Evolutionary conservation across 2,113 vertebrate genomes (phyloP), one percentile per base, ranked within the genome.

Genomic region (Micronisus gabar): DNA sequence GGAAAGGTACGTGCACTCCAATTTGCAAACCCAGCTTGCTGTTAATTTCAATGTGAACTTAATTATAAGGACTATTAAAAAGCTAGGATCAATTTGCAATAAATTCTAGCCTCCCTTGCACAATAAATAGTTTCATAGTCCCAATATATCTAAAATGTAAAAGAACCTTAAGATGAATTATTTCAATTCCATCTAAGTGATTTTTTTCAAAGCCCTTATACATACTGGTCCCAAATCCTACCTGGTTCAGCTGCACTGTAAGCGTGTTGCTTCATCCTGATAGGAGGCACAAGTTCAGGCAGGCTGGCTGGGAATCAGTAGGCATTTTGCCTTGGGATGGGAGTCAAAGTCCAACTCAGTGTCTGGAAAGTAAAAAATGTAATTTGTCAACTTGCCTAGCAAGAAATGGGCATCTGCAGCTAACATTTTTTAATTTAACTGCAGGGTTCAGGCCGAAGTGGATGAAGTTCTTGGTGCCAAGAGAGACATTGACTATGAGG

Each of bases 381-480:
- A 25, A 38, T 63, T 66, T 86, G 16, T 91, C 59, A 58, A 22
- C 36, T 87, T 85, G 50, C 53, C 45, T 58, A 68, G 45, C 74
- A 92, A 84, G 80, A 87, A 87, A 47, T 32, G 16, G 19, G 53
- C 0, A 1, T 83, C 78, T 66, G 74, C 47, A 91, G 27, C 89
- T 96, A 80, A 47, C 27, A 21, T 11, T 68, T 79, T 81, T 53
- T 76, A 52, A 96, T 62, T 91, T 61, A 76, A 90, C 75, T 47
- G 65, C 91, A 99, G 99, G 96, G 95, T 85, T 80, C 98, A 97
- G 93, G 98, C 98, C 0, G 99, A 99, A 94, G 98, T 99, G 90
- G 99, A 99, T 58, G 98, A 99, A 30, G 98, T 99, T 61, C 96
- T 99, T 32, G 99, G 99, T 58, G 97, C 99, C 91, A 99, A 99